Evolutionary conservation across 2,888 invertebrate species (phyloP), one percentile per base, ranked within the genome.

Genomic region (Trachelus troglodyta): DNA sequence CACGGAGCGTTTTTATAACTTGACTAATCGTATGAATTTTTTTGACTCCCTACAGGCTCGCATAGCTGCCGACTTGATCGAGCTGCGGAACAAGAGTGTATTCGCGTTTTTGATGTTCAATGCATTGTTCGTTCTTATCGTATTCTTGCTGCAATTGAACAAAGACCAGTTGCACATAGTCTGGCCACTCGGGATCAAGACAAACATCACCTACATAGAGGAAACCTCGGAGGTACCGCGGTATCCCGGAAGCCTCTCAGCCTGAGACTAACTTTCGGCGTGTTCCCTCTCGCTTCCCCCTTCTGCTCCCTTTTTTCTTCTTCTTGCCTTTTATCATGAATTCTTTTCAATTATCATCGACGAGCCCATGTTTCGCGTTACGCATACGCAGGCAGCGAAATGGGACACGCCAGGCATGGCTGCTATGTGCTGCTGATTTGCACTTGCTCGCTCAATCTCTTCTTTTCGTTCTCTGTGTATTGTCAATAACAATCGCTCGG

Each of bases 101-200:
- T 98, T 98, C 93, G 97, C 97, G 92, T 98, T 99, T 95, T 97
- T 99, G 94, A 99, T 99, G 98, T 96, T 99, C 95, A 99, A 99
- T 95, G 97, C 98, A 93, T 95, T 99, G 92, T 99, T 99, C 95
- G 98, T 99, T 92, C 96, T 99, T 94, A 97, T 98, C 93, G 98
- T 99, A 92, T 98, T 99, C 94, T 96, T 99, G 93, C 96, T 99
- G 92, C 99, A 99, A 95, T 95, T 99, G 93, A 98, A 99, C 94
- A 98, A 98, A 95, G 98, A 98, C 94, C 97, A 97, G 93, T 95
- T 99, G 92, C 98, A 98, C 94, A 96, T 98, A 93, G 95, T 97
- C 94, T 98, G 98, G 98, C 98, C 98, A 92, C 95, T 98, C 92
- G 97, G 97, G 92, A 96, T 97, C 93, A 96, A 96, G 94, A 97